Evolutionary conservation across 1,140 invertebrate species (phyloP), one percentile per base, ranked within the genome.

Genomic region (Rhopalosiphum maidis): DNA sequence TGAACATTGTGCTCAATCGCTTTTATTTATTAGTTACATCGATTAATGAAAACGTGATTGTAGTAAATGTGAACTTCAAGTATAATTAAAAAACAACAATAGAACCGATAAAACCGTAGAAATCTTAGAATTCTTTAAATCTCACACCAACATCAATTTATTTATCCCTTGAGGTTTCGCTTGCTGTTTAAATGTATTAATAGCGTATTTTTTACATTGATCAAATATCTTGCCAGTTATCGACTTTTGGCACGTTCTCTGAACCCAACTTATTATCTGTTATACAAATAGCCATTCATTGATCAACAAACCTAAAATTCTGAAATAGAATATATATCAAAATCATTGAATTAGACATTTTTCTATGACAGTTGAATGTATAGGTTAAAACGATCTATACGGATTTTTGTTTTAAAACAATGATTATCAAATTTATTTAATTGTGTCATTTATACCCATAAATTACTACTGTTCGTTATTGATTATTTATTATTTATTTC

Each of bases 21-120:
- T 51, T 51, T 54, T 54, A 54, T 89, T 89, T 89, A 89, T 89
- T 89, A 37, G 22, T 51, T 37, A 37, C 35, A 35, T 23, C 87
- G 8, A 54, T 89, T 23, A 89, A 89, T 23, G 18, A 89, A 54
- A 89, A 89, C 51, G 51, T 89, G 51, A 55, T 55, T 23, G 15
- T 51, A 25, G 51, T 89, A 55, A 55, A 89, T 54, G 55, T 89
- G 7, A 89, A 89, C 51, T 25, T 55, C 35, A 1, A 41, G 43
- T 46, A 48, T 46, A 88, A 88, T 54, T 89, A 37, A 51, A 88
- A 89, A 89, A 89, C 60, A 77, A 55, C 87, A 88, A 55, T 55
- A 55, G 48, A 55, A 55, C 23, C 35, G 43, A 88, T 88, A 88
- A 89, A 55, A 55, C 48, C 11, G 41, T 55, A 25, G 87, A 37